Base-by-base conservation (phyloP, 2,888 invertebrate species). In the Sinelater perroti region DNA sequence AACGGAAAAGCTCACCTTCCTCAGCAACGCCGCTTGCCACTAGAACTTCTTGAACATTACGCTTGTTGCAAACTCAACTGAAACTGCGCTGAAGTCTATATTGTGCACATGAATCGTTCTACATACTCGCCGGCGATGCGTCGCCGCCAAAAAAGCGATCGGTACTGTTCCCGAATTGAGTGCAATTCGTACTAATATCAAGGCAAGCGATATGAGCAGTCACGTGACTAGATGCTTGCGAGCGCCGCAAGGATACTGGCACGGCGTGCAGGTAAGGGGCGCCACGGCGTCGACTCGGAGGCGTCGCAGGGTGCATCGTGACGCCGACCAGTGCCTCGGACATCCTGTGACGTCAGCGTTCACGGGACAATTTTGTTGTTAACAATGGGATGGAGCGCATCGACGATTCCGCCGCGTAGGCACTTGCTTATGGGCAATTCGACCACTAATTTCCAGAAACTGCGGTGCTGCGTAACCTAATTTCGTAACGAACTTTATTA, bases 201-300 rank as follows among this genome's bases (percentile, higher is more conserved):
- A 11, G 10, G 6, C 20, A 36, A 11, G n/a, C 24, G 38, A 40
- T 26, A 26, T 44, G 44, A 21, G 16, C 8, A 14, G 26, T 44
- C 40, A 51, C 50, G 26, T 50, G 56, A 56, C 31, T 50, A 20
- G 6, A 26, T 16, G 17, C 20, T 44, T 49, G 13, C 17, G 49
- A 56, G 33, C 21, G 56, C 44, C 24, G 50, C 24, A 50, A 30
- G 8, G 26, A 33, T 26, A 56, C 56, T 56, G 44, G 35, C 56
- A 56, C 44, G 36, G 30, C 46, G 44, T 35, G 20, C 56, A 56
- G 56, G 56, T 56, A 36, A 44, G 45, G 50, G 49, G 45, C 30
- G 42, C 49, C 44, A 56, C 56, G 50, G 56, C 56, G 56, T 56
- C 56, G 56, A 56, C 56, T 56, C 56, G 56, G 24, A 21, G 20